A percentile compares a stretch with the other conserved stretches of the same genome.
Conservation (phyloP, 2,113 vertebrate species). For the Paramormyrops kingsleyae region DNA sequence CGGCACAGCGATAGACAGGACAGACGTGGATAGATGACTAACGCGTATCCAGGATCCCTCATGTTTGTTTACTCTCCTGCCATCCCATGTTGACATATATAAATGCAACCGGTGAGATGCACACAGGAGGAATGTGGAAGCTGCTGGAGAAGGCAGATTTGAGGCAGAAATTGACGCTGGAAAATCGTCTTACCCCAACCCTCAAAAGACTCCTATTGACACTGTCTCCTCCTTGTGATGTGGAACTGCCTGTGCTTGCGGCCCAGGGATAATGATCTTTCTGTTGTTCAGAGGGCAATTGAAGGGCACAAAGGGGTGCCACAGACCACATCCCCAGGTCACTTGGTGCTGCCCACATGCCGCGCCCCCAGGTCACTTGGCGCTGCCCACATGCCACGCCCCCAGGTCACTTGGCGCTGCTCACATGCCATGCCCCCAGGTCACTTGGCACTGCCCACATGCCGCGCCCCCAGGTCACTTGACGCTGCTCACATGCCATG, state of each 20-base stretch:
- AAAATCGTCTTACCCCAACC: neutral
- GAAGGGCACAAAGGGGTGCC: neutral
- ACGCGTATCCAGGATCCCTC: neutral
- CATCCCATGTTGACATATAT: neutral
- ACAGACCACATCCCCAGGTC: neutral
- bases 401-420: neutral
- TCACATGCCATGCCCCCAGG: neutral
- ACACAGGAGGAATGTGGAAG: neutral
- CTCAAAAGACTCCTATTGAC: neutral
- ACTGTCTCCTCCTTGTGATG: neutral
- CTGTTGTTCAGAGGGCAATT: neutral
- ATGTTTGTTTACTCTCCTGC: neutral
- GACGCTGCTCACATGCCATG: neutral
- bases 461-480: neutral
- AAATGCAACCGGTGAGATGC: neutral
- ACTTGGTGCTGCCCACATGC: neutral
- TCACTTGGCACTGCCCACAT: neutral
- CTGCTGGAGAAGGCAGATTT: neutral
- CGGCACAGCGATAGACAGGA: neutral
- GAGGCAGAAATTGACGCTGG: neutral
- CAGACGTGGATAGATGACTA: too few species aligned
- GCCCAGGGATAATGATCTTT: neutral
- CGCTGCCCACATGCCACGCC: neutral
- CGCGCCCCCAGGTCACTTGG: neutral
- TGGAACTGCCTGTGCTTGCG: neutral